phyloP scores from a whole-genome alignment of 2,888 invertebrate genomes.

The Lordiphosa andalusiaca region DNA sequence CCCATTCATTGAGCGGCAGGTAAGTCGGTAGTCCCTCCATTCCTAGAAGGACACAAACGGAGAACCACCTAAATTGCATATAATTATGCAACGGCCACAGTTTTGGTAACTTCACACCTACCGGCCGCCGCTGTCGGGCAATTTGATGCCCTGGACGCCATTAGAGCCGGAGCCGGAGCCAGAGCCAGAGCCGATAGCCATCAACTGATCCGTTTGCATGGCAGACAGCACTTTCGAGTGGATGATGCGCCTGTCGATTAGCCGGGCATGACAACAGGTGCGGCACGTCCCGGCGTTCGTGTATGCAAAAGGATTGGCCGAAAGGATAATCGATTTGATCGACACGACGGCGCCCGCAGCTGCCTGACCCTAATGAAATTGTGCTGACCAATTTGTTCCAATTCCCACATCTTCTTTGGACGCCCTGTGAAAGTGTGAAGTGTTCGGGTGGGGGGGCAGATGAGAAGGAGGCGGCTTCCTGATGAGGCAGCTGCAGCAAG shows the following conservation, averaged over 20 bases:
- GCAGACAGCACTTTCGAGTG: constrained; percentile 40
- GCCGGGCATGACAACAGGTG: constrained; percentile 66
- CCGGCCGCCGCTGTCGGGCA: constrained; percentile 22
- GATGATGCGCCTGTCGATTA: constrained; percentile 58
- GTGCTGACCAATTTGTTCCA: constrained; percentile 71
- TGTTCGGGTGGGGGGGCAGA: constrained; percentile 40
- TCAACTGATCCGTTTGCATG: constrained; percentile 57
- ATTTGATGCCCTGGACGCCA: constrained; percentile 59
- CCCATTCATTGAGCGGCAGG: constrained; percentile 43
- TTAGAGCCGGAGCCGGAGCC: no score
- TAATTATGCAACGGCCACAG: constrained; percentile 62
- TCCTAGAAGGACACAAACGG: constrained; percentile 48
- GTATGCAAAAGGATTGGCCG: constrained; percentile 64
- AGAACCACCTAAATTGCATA: constrained; percentile 59
- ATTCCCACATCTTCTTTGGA: constrained; percentile 12
- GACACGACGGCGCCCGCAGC: constrained; percentile 60
- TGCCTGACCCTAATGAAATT: constrained; percentile 61
- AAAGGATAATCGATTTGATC: constrained; percentile 64
- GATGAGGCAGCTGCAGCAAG: constrained; percentile 48
- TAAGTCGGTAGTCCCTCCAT: constrained; percentile 49
- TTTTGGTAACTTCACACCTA: constrained; percentile 57
- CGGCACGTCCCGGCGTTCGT: constrained; percentile 45
- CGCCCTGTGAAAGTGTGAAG: constrained; percentile 60
- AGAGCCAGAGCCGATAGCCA: constrained; percentile 59
- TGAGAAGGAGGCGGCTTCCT: constrained; percentile 52